Base-by-base conservation (phyloP, 2,113 vertebrate species). In the Caretta caretta region DNA sequence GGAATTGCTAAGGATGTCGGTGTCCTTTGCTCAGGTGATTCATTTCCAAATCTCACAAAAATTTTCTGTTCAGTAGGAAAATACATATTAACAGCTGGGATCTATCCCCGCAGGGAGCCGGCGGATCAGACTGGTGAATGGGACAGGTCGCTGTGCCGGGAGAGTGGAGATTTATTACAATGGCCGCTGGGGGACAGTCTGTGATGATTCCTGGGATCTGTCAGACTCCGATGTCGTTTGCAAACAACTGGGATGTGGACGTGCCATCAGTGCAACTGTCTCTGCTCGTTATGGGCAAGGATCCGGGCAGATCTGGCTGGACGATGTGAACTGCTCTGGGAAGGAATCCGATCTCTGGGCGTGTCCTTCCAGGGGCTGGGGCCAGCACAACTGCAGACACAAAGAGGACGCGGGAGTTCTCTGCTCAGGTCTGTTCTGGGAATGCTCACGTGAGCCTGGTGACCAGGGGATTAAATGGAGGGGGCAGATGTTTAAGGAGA, bases 161-260 rank as follows among this genome's bases (percentile, higher is more conserved):
- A 95, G 97, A 95, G 65, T 98, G 46, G 98, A 98, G 48, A 6
- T 98, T 80, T 95, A 95, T 56, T 93, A 95, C 11, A 95, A 96
- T 7, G 96, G 96, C 5, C 82, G 48, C 49, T 98, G 98, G 98
- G 98, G 97, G 4, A 97, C 93, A 10, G 3, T 98, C 81, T 98
- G 98, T 24, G 97, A 98, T 13, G 94, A 98, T 22, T 89, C 79
- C 86, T 98, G 97, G 98, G 97, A 97, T 82, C 85, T 97, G n/a
- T 5, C 1, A 0, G 97, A 97, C 3, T 96, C 97, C 2, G 57
- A 89, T 0, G 93, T 98, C 8, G 82, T 98, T 10, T 98, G 98
- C 93, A 97, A 14, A 35, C 97, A 98, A 92, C 94, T 98, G 87
- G 90, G 83, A 59, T 98, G 98, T 1, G 98, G 98, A 6, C 42